Conservation (phyloP, 2,113 vertebrate genomes). For the Sander vitreus region DNA sequence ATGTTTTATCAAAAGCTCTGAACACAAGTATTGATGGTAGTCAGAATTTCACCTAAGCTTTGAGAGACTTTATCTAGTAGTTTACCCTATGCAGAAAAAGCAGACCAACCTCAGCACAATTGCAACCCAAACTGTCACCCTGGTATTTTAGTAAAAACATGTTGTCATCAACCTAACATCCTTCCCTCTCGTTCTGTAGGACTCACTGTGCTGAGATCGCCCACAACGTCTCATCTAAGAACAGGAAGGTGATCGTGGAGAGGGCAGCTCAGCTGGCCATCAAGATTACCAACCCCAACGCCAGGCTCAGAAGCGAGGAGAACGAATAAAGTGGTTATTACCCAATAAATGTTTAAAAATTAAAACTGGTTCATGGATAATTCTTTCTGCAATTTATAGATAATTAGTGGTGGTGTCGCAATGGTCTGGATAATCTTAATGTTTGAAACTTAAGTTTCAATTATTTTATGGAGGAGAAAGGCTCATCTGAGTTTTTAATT, state of each 20-base stretch:
- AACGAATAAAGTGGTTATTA: slow-evolving; percentile 88
- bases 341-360: slow-evolving; percentile 78
- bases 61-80: too few relatives aligned
- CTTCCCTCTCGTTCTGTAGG: slow-evolving; percentile 76
- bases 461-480: not conserved
- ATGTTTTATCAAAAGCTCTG: too few relatives aligned
- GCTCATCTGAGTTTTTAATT: not conserved
- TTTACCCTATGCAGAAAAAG: too few relatives aligned
- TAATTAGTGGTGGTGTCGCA: not conserved
- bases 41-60: too few relatives aligned
- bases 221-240: slow-evolving; percentile 99
- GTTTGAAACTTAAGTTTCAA: not conserved
- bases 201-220: slow-evolving; percentile 97
- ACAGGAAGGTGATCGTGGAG: slow-evolving; percentile 97
- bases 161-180: not conserved
- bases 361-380: not conserved
- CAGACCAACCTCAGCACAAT: not conserved
- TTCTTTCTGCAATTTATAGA: not conserved
- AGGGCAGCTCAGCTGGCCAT: slow-evolving; percentile 97
- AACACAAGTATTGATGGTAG: too few relatives aligned
- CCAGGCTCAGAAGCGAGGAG: slow-evolving; percentile 97
- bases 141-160: not conserved
- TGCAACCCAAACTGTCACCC: not conserved
- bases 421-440: not conserved
- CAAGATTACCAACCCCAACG: slow-evolving; percentile 98